Conservation (phyloP, 2,113 vertebrate species). For the Vulpes lagopus region DNA sequence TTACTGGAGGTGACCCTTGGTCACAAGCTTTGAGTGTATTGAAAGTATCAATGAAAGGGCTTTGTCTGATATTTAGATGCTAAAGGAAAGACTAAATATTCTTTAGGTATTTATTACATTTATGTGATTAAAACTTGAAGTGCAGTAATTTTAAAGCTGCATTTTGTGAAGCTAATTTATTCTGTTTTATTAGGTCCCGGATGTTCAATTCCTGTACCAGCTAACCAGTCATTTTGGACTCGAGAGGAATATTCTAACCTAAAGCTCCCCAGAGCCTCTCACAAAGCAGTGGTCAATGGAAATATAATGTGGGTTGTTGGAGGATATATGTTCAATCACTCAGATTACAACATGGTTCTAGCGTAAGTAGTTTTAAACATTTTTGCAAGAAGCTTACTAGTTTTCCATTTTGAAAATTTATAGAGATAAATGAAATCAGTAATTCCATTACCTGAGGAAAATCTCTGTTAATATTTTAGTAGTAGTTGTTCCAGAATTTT, state of each 20-base stretch:
- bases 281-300: constrained; percentile 94
- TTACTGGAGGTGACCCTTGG: constrained; percentile 54
- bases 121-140: constrained; percentile 57
- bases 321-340: constrained; percentile 98
- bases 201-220: constrained; percentile 94
- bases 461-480: constrained; percentile 58
- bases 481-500: constrained; percentile 3
- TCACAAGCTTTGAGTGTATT: constrained; percentile 49
- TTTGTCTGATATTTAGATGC: constrained; percentile 17
- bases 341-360: constrained; percentile 95
- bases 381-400: constrained; percentile 29
- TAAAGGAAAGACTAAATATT: constrained; percentile 53
- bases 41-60: constrained; percentile 42
- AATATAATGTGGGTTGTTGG: constrained; percentile 97
- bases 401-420: constrained; percentile 59
- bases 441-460: constrained; percentile 48
- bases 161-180: constrained; percentile 58
- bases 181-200: constrained; percentile 90
- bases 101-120: constrained; percentile 51
- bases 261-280: constrained; percentile 94
- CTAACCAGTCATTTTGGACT: constrained; percentile 95
- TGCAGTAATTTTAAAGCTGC: constrained; percentile 39
- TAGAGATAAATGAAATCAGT: constrained; percentile 15
- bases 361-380: constrained; percentile 91
- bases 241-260: constrained; percentile 89